phyloP scores from a whole-genome alignment of 2,888 invertebrate genomes.

The Opisthograptis luteolata region DNA sequence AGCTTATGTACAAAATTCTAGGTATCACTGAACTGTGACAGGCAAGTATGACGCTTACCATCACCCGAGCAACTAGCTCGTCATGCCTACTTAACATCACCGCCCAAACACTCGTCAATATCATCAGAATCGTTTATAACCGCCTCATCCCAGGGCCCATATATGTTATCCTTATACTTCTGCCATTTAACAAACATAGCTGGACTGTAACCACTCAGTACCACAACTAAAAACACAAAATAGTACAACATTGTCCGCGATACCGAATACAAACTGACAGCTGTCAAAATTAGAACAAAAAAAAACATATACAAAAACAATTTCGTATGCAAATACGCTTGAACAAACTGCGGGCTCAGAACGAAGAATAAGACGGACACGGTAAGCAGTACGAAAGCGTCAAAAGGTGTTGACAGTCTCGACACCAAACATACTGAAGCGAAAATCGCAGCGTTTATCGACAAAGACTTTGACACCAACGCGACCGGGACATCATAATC shows the following conservation, averaged over 20 bases:
- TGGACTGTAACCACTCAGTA: slow-evolving; percentile 90
- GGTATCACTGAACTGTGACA: too few relatives aligned
- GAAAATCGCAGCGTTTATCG: slow-evolving; percentile 97
- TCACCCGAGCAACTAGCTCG: not conserved
- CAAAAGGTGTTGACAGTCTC: slow-evolving; percentile 91
- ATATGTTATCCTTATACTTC: slow-evolving; percentile 94
- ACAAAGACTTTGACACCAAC: slow-evolving; percentile 95
- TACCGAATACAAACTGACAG: slow-evolving; percentile 80
- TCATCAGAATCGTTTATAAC: slow-evolving; percentile 87
- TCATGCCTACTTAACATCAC: slow-evolving; percentile 18
- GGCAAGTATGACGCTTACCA: too few relatives aligned
- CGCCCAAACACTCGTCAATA: slow-evolving; percentile 64
- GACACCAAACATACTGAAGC: slow-evolving; percentile 98
- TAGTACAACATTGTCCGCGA: slow-evolving; percentile 85
- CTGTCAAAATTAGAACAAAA: slow-evolving; percentile 77
- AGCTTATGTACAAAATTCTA: too few relatives aligned
- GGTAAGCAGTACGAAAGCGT: slow-evolving; percentile 95
- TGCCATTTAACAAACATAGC: slow-evolving; percentile 90
- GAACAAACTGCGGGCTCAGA: slow-evolving; percentile 91
- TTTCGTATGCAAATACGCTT: slow-evolving; percentile 84
- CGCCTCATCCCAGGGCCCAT: slow-evolving; percentile 99
- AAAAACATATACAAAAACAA: slow-evolving; percentile 81
- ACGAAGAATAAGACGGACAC: slow-evolving; percentile 95
- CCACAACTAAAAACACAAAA: slow-evolving; percentile 84
- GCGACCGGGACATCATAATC: slow-evolving; percentile 96